These are phyloP conservation scores for Pasiphila rectangulata DNA, from an alignment of 2,888 invertebrate species.

Conservation along the genomic window DNA sequence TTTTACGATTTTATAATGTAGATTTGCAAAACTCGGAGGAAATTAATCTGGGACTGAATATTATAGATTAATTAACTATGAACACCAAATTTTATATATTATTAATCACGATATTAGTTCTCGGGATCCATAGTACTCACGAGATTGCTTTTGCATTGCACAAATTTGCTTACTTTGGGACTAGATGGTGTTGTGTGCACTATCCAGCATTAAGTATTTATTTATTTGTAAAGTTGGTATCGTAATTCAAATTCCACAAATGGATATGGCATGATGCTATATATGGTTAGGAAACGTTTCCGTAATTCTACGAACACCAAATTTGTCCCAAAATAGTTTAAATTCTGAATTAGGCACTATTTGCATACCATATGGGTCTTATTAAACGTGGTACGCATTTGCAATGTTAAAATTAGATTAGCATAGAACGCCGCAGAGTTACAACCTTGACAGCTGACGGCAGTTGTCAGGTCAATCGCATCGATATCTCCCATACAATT, in stretches of 20 bases:
- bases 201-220: no score
- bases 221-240: no score
- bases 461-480: slow-evolving; percentile 47
- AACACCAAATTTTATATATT: no score
- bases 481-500: slow-evolving; percentile 35
- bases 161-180: no score
- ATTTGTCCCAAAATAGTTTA: background rate
- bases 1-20: slow-evolving; percentile 5
- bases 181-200: no score
- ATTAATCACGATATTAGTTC: no score
- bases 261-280: background rate
- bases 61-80: no score
- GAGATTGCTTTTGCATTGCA: no score
- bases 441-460: slow-evolving; percentile 44
- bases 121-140: no score
- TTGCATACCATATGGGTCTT: slow-evolving; percentile 2
- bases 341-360: background rate
- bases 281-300: background rate
- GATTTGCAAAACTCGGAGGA: no score
- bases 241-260: background rate
- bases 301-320: background rate
- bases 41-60: background rate
- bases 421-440: slow-evolving; percentile 12
- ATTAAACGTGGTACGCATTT: background rate
- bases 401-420: slow-evolving; percentile 19